Base-by-base conservation (phyloP, 2,113 vertebrate species). In the Rhinichthys klamathensis region DNA sequence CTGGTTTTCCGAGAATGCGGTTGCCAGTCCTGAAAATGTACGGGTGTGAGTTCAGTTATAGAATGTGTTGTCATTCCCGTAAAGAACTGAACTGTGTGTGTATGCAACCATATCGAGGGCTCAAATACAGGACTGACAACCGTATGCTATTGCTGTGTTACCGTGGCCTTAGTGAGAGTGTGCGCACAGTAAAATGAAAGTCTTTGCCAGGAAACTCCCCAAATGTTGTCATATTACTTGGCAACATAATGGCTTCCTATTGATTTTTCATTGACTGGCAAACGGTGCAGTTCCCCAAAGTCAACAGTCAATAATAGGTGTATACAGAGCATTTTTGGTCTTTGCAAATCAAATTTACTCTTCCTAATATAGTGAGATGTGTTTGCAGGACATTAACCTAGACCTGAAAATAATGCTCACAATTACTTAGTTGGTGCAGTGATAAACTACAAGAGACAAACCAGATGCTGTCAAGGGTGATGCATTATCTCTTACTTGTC, bases 301-400 rank as follows among this genome's bases (percentile, higher is more conserved):
- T 72, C 67, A 84, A 13, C 23, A 73, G 75, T 51, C 38, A 15
- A 60, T 76, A 83, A 87, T 75, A 61, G 25, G n/a, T 74, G 51
- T 69, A 58, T 81, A 75, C 69, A 12, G 67, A 63, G 7, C 75
- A 58, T 11, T 80, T 80, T 6, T 2, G 8, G 41, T 27, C 61
- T 69, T 74, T 79, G 54, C 83, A 79, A 87, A 85, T 85, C 75
- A 78, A 85, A 87, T 86, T 32, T 32, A 27, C 10, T 70, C 65
- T 54, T 84, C 54, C 46, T 18, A 58, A 56, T 73, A 54, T 58
- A 63, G 63, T 46, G 32, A 77, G 4, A 51, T 46, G 46, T 56
- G 69, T 87, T 85, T 88, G 77, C 41, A 85, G n/a, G 69, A 82
- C 60, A 88, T 91, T 85, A 84, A 85, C 78, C 75, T 89, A 88